Percentiles rank a stretch among this genome's conserved stretches.
Evolutionary conservation across 2,888 invertebrate genomes (phyloP).

Genomic region (Busseola fusca): DNA sequence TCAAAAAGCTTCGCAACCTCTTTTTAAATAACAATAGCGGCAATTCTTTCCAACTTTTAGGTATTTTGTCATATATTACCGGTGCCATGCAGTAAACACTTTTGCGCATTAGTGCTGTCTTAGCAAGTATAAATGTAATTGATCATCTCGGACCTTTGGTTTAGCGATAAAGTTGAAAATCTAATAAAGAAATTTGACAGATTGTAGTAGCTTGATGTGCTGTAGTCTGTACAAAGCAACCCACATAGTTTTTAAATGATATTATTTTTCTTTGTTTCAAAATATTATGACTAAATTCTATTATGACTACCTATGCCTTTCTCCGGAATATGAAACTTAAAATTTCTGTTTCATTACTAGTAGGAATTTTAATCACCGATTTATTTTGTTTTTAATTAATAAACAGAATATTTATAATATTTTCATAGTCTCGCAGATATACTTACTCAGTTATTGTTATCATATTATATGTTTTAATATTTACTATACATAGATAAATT

Average conservation of each 20-base stretch:
- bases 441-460: background rate
- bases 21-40: too few relatives aligned
- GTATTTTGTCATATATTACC: too few relatives aligned
- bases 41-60: too few relatives aligned
- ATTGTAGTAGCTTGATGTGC: too few relatives aligned
- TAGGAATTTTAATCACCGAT: background rate
- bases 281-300: constrained; percentile 1
- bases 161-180: too few relatives aligned
- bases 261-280: constrained; percentile 17
- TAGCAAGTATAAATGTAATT: background rate
- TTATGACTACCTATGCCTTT: background rate
- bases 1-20: too few relatives aligned
- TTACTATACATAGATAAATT: constrained; percentile 21
- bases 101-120: too few relatives aligned
- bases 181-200: too few relatives aligned
- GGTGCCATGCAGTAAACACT: too few relatives aligned
- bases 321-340: too few relatives aligned
- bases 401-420: background rate
- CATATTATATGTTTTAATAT: background rate
- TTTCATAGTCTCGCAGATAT: background rate
- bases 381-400: background rate
- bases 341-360: too few relatives aligned
- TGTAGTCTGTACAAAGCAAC: constrained; percentile 3
- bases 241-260: background rate
- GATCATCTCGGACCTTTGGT: background rate